Conservation (phyloP, 2,888 invertebrate genomes). For the Drosophila pullipes region DNA sequence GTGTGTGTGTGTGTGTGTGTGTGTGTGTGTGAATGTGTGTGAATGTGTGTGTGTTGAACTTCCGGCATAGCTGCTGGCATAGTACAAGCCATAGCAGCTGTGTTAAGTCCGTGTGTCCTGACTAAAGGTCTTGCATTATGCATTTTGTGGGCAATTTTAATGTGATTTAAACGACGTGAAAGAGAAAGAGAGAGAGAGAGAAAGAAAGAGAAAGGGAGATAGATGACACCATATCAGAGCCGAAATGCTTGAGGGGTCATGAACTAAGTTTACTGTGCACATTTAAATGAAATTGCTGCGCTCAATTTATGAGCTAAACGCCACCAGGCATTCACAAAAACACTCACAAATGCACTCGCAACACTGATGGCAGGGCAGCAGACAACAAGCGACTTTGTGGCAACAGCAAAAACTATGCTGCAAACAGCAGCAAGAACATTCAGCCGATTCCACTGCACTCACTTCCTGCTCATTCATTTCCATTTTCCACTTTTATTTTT, state of each 20-base stretch:
- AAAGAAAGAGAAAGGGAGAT: slow-evolving; percentile 1
- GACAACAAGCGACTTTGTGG: slow-evolving; percentile 20
- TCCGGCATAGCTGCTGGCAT: slow-evolving; percentile 53
- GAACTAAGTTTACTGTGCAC: slow-evolving; percentile 81
- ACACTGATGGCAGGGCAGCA: not conserved
- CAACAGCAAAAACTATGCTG: slow-evolving; percentile 25
- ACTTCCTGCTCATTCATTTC: slow-evolving; percentile 57
- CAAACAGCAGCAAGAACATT: slow-evolving; percentile 41
- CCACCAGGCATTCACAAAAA: slow-evolving; percentile 62
- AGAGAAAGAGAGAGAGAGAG: slow-evolving; percentile 10
- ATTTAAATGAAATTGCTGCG: slow-evolving; percentile 80
- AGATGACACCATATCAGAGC: slow-evolving; percentile 18
- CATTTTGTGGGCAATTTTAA: slow-evolving; percentile 71
- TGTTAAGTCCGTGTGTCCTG: slow-evolving; percentile 29
- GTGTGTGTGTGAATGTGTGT: not conserved
- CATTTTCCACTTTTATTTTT: slow-evolving; percentile 27
- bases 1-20: slow-evolving; percentile 14
- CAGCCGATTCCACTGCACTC: slow-evolving; percentile 62
- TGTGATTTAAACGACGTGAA: slow-evolving; percentile 67
- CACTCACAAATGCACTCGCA: slow-evolving; percentile 6
- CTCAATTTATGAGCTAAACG: slow-evolving; percentile 79
- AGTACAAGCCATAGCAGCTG: slow-evolving; percentile 38
- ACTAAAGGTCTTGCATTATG: slow-evolving; percentile 64
- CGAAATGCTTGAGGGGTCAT: slow-evolving; percentile 70
- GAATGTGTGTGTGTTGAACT: slow-evolving; percentile 43